Percentiles rank a stretch among this genome's conserved stretches.
Conservation (phyloP, 2,888 invertebrate genomes). For the Troilus luridus region DNA sequence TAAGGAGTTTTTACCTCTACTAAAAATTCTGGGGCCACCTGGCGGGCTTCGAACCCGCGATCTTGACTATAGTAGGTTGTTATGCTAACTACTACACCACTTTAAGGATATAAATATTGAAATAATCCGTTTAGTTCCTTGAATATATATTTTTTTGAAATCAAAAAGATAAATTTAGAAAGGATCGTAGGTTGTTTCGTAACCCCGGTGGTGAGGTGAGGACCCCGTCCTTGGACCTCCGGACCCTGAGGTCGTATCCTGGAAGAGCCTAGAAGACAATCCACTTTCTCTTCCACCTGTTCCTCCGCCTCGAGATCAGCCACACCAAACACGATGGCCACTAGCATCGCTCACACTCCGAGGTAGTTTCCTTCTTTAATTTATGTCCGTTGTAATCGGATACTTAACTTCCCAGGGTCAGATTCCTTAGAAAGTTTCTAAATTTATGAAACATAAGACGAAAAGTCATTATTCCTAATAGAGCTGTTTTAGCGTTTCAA, state of each 20-base stretch:
- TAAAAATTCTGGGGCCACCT: too few species aligned
- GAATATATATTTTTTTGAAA: too few species aligned
- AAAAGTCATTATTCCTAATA: neutral
- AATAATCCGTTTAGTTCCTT: too few species aligned
- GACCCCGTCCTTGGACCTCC: neutral
- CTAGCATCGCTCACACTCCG: neutral
- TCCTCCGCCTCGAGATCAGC: neutral
- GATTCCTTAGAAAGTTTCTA: neutral
- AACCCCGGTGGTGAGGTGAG: neutral
- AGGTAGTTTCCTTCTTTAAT: neutral
- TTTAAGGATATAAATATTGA: too few species aligned
- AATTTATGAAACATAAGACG: neutral
- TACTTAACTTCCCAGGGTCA: conserved; percentile 5
- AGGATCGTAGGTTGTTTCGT: neutral
- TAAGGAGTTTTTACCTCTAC: too few species aligned
- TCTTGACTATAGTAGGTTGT: too few species aligned
- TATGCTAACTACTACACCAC: too few species aligned
- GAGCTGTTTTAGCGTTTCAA: neutral
- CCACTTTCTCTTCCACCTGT: conserved; percentile 48
- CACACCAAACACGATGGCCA: conserved; percentile 11
- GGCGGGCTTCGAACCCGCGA: too few species aligned
- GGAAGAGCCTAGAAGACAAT: conserved; percentile 20
- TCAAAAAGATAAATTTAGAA: neutral
- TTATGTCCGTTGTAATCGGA: neutral
- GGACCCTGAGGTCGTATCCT: conserved; percentile 29